Percentiles rank a stretch among this genome's conserved stretches.
These are phyloP conservation scores for Drosophila prosaltans DNA, from an alignment of 1,140 invertebrate species.

Conservation along the genomic window DNA sequence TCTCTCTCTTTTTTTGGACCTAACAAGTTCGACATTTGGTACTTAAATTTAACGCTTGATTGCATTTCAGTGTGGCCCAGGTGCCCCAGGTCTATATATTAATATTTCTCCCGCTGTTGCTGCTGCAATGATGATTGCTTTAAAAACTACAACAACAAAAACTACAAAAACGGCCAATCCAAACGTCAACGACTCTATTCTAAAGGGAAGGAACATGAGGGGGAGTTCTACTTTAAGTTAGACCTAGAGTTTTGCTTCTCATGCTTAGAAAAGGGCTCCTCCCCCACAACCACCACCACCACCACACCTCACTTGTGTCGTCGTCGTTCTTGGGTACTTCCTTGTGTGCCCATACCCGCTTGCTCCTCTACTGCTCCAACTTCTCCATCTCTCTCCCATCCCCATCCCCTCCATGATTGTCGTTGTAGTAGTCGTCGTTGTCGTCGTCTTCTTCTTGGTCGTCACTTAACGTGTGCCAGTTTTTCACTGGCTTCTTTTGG, in stretches of 20 bases:
- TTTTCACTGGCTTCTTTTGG: conserved; percentile 72
- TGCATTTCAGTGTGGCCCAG: conserved; percentile 52
- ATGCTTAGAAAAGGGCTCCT: conserved; percentile 28
- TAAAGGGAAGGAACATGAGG: conserved; percentile 33
- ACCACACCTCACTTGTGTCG: conserved; percentile 14
- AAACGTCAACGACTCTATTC: conserved; percentile 77
- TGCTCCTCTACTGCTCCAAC: conserved; percentile 5
- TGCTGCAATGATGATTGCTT: conserved; percentile 49
- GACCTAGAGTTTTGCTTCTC: conserved; percentile 47
- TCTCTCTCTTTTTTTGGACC: conserved; percentile 35
- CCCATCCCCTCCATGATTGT: no score
- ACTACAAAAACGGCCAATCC: conserved; percentile 47
- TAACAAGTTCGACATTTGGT: conserved; percentile 77
- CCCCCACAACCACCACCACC: not conserved
- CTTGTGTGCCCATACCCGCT: conserved; percentile 58
- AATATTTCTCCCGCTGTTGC: conserved; percentile 30
- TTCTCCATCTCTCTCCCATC: not conserved
- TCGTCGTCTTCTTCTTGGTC: conserved; percentile 18
- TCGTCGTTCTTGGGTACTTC: conserved; percentile 49
- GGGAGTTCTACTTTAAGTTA: conserved; percentile 51
- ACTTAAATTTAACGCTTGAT: conserved; percentile 81
- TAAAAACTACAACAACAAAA: conserved; percentile 30
- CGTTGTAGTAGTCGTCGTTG: not conserved
- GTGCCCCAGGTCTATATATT: conserved; percentile 29
- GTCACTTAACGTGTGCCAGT: conserved; percentile 73